These are phyloP conservation scores for Leucoraja ocellata DNA, from an alignment of 2,797 vertebrate species.

Conservation along the genomic window DNA sequence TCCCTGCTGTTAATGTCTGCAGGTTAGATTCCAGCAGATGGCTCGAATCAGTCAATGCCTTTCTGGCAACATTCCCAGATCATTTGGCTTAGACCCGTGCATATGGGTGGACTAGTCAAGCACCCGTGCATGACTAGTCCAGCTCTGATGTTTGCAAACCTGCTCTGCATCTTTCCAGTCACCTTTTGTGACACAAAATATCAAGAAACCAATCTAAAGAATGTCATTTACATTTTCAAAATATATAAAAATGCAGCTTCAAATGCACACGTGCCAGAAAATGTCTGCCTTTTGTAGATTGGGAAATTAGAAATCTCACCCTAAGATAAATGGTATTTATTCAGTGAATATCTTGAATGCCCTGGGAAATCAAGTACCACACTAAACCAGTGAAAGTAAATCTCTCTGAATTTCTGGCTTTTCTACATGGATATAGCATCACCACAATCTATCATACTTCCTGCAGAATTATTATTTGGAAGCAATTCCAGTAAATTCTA, in stretches of 20 bases:
- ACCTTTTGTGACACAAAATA: not conserved
- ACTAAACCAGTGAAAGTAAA: not conserved
- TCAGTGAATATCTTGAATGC: not conserved
- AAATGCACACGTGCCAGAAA: too few species aligned
- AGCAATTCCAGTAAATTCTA: not conserved
- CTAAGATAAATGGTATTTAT: not conserved
- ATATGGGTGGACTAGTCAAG: not conserved
- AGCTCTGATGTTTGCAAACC: not conserved
- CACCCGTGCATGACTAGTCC: not conserved
- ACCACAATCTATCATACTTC: not conserved
- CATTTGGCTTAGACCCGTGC: not conserved
- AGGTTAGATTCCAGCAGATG: slow-evolving; percentile 3
- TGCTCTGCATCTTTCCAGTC: not conserved
- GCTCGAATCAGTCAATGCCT: not conserved
- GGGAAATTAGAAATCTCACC: not conserved
- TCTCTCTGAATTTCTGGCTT: not conserved
- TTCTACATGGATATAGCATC: not conserved
- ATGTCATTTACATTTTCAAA: not conserved
- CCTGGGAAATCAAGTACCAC: not conserved
- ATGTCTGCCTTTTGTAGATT: not conserved
- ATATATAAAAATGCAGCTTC: not conserved
- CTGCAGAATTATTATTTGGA: not conserved
- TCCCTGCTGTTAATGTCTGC: not conserved
- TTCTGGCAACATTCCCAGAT: not conserved
- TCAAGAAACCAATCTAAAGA: not conserved